phyloP scores from a whole-genome alignment of 2,888 invertebrate species.

The Drepanosiphum platanoidis region DNA sequence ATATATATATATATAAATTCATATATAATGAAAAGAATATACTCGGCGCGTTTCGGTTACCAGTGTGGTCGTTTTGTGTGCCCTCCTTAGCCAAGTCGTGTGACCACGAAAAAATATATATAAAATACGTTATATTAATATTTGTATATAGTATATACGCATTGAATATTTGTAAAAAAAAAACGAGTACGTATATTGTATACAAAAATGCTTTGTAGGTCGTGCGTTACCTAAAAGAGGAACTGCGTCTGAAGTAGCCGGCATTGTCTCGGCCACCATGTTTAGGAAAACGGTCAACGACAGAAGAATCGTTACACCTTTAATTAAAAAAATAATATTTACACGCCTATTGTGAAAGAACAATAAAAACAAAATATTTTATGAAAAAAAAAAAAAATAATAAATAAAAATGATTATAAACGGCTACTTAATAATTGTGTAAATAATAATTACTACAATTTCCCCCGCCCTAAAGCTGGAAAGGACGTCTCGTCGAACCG shows the following conservation, averaged over 20 bases:
- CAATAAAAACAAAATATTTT: constrained; percentile 21
- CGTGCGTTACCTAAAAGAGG: constrained; percentile 65
- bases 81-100: constrained; percentile 61
- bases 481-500: not conserved
- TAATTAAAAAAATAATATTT: constrained; percentile 66
- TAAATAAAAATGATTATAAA: constrained; percentile 35
- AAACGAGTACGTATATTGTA: constrained; percentile 15
- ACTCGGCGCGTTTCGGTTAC: constrained; percentile 46
- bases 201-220: constrained; percentile 7
- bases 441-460: not conserved
- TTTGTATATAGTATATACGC: constrained; percentile 32
- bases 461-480: not conserved
- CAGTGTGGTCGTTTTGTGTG: constrained; percentile 53
- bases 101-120: constrained; percentile 39
- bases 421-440: not conserved
- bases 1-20: constrained; percentile 17
- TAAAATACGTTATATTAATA: constrained; percentile 37
- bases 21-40: constrained; percentile 3
- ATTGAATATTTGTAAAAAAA: constrained; percentile 2
- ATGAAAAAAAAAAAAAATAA: constrained; percentile 13
- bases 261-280: constrained; percentile 99
- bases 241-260: constrained; percentile 77
- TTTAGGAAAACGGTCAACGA: constrained; percentile 98
- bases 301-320: constrained; percentile 96
- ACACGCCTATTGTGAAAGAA: constrained; percentile 49